Conservation (phyloP, 2,797 vertebrate species). For the Octomys mimax region DNA sequence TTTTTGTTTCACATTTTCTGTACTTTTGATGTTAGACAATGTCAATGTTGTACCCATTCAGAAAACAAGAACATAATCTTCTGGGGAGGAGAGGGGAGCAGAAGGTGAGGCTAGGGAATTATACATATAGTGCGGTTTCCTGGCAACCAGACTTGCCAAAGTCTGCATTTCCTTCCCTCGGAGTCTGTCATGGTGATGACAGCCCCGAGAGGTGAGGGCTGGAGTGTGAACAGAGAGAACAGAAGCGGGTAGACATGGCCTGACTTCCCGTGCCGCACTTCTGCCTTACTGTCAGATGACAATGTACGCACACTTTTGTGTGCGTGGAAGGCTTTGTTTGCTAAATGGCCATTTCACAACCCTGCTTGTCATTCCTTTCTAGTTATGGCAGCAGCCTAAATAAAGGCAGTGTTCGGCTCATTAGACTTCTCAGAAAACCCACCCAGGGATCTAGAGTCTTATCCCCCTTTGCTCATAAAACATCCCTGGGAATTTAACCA, state of each 20-base stretch:
- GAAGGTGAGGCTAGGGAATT: not conserved
- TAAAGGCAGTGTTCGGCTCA: not conserved
- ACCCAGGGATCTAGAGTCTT: not conserved
- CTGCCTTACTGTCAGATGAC: not conserved
- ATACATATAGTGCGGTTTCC: not conserved
- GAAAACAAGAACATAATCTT: slow-evolving; percentile 34
- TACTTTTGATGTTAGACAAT: slow-evolving; percentile 3
- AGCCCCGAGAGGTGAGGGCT: not conserved
- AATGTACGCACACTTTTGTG: not conserved
- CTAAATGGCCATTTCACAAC: slow-evolving; percentile 8
- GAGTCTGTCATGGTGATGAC: not conserved
- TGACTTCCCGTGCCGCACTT: not conserved
- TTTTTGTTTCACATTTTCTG: slow-evolving; percentile 22
- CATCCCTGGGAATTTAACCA: not conserved
- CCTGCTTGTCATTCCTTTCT: slow-evolving; percentile 15
- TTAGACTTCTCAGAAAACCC: slow-evolving; percentile 18
- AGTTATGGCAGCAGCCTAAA: not conserved
- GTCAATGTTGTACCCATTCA: slow-evolving; percentile 5
- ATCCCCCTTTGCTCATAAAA: not conserved
- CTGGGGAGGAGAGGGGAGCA: not conserved
- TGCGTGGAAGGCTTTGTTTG: not conserved
- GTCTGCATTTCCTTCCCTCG: not conserved
- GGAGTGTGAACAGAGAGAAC: too few relatives aligned
- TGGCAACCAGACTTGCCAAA: slow-evolving; percentile 35
- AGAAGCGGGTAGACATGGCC: not conserved